These are phyloP conservation scores for Mimachlamys varia DNA, from an alignment of 2,888 invertebrate species.

Conservation along the genomic window DNA sequence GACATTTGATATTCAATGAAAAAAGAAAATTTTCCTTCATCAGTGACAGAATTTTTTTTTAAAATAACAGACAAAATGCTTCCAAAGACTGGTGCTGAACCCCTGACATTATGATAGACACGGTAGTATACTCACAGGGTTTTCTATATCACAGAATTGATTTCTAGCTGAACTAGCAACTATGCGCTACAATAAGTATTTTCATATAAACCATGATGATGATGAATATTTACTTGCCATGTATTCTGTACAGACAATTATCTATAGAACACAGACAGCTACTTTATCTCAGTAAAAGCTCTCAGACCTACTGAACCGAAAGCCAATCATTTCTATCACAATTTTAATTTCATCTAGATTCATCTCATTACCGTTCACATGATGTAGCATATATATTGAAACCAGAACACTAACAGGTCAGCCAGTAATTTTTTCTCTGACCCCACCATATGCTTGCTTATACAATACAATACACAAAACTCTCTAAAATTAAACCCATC, in stretches of 20 bases:
- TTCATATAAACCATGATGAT: neutral
- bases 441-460: too few species aligned
- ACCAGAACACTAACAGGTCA: too few species aligned
- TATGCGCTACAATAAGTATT: neutral
- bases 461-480: too few species aligned
- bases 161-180: slow-evolving; percentile 1
- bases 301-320: too few species aligned
- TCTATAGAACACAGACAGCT: too few species aligned
- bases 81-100: neutral
- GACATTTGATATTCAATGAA: neutral
- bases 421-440: too few species aligned
- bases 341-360: too few species aligned
- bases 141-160: slow-evolving; percentile 1
- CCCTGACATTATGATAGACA: neutral
- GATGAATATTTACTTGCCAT: neutral
- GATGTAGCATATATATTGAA: too few species aligned
- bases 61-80: neutral
- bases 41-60: neutral
- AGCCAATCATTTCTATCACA: too few species aligned
- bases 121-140: neutral
- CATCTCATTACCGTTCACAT: too few species aligned
- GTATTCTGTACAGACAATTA: neutral
- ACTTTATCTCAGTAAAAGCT: too few species aligned
- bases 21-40: neutral
- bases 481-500: too few species aligned